Percentiles rank a stretch among this genome's conserved stretches.
phyloP scores from a whole-genome alignment of 37 sponge, comb jelly and placozoan species.

The Axinella damicornis region DNA sequence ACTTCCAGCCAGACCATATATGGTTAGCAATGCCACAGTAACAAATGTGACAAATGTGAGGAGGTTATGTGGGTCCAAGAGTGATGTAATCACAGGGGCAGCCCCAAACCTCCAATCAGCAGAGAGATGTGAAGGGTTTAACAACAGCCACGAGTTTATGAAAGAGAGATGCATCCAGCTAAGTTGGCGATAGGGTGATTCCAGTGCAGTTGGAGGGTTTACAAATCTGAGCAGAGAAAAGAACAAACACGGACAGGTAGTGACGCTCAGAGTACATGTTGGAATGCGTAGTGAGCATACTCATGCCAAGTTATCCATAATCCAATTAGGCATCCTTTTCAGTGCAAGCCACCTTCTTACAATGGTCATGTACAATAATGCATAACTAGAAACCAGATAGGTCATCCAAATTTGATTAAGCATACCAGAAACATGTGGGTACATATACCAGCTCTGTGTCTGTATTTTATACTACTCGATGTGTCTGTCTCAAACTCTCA shows the following conservation, averaged over 20 bases:
- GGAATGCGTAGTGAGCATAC: too few species aligned
- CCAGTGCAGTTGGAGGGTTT: slow-evolving; percentile 57
- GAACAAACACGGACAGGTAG: too few species aligned
- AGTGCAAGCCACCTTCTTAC: too few species aligned
- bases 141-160: slow-evolving; percentile 78
- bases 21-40: slow-evolving; percentile 16
- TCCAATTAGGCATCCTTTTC: too few species aligned
- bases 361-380: neutral
- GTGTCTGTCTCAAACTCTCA: too few species aligned
- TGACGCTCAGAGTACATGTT: too few species aligned
- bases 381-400: neutral
- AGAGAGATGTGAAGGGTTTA: slow-evolving; percentile 75
- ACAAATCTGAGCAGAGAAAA: slow-evolving; percentile 31
- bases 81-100: slow-evolving; percentile 72
- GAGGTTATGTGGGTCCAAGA: slow-evolving; percentile 76
- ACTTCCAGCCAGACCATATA: slow-evolving; percentile 9
- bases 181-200: slow-evolving; percentile 81
- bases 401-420: neutral
- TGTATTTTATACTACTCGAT: too few species aligned
- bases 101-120: slow-evolving; percentile 94
- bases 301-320: too few species aligned
- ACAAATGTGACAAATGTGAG: slow-evolving; percentile 54
- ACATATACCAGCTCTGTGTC: too few species aligned
- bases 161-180: slow-evolving; percentile 82
- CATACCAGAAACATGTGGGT: neutral